These are phyloP conservation scores for Nannoperca obscura DNA, from an alignment of 2,797 vertebrate genomes.

Conservation along the genomic window DNA sequence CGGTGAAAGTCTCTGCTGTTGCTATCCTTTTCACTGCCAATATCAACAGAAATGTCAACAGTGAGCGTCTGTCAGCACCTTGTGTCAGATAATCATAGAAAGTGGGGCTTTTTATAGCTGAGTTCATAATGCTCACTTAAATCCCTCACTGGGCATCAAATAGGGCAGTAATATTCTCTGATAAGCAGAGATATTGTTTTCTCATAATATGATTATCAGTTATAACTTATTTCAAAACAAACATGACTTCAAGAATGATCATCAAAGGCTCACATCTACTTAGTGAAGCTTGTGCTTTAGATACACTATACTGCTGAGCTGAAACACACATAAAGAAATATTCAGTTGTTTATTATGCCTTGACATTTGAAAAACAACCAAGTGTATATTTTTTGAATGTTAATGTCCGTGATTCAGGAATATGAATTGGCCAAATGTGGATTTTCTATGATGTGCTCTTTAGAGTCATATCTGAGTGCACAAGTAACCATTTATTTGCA, in stretches of 20 bases:
- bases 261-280: constrained; percentile 62
- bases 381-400: constrained; percentile 73
- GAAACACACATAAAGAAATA: constrained; percentile 46
- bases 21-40: constrained; percentile 72
- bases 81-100: constrained; percentile 76
- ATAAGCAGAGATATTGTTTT: constrained; percentile 65
- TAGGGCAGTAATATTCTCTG: constrained; percentile 56
- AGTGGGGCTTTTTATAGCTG: constrained; percentile 62
- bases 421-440: constrained; percentile 68
- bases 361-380: constrained; percentile 84
- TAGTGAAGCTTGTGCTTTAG: constrained; percentile 33
- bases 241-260: constrained; percentile 57
- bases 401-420: constrained; percentile 66
- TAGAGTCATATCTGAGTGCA: constrained; percentile 76
- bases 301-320: constrained; percentile 22
- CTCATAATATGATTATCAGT: constrained; percentile 66
- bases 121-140: constrained; percentile 70
- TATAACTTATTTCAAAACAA: constrained; percentile 72
- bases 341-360: constrained; percentile 75
- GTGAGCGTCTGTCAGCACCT: constrained; percentile 73
- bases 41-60: constrained; percentile 85
- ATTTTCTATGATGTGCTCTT: constrained; percentile 78
- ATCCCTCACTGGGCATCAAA: constrained; percentile 67
- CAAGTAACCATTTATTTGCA: constrained; percentile 79
- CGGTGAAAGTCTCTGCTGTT: constrained; percentile 59